Evolutionary conservation across 2,797 vertebrate species (phyloP), one percentile per base, ranked within the genome.

Genomic region (Chelmon rostratus): DNA sequence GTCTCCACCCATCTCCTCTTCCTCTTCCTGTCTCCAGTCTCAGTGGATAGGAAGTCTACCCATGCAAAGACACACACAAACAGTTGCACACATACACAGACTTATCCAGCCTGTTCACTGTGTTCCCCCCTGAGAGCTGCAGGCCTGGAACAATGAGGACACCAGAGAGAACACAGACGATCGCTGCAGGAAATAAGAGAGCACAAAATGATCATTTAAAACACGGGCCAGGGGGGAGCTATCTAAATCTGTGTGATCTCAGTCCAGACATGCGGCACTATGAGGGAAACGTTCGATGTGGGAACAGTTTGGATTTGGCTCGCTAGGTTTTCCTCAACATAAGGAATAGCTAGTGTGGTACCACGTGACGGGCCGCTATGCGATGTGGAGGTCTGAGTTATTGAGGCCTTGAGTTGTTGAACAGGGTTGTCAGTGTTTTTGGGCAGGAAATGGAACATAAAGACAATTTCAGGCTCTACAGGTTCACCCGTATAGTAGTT

Each of bases 1-100:
- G 83, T 86, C 84, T 82, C 91, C 90, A 89, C 88, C 88, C 91
- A 71, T 75, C 78, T 86, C 83, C 71, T 89, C 81, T 91, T 90
- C 91, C 87, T 89, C 64, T 93, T 91, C 88, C 90, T 87, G 81
- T 65, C 81, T 81, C 68, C 38, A 76, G 63, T 68, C 72, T 71
- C 75, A 28, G 46, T 82, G 80, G 81, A 84, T 25, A 82, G 75
- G 66, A 52, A 23, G 6, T 57, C 46, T 46, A 40, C 47, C 25
- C 50, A 25, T 13, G 25, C 67, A 70, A 74, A 54, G 52, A 49
- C 49, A 58, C 71, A 73, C 31, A 68, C 70, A 54, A 49, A 62
- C 56, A 58, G 49, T 56, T 42, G 63, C 75, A 73, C 50, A 76
- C 37, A 68, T 70, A 49, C 49, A 66, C 50, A 59, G 46, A 46